These are phyloP conservation scores for Muscina levida DNA, from an alignment of 2,888 invertebrate genomes.

Conservation along the genomic window DNA sequence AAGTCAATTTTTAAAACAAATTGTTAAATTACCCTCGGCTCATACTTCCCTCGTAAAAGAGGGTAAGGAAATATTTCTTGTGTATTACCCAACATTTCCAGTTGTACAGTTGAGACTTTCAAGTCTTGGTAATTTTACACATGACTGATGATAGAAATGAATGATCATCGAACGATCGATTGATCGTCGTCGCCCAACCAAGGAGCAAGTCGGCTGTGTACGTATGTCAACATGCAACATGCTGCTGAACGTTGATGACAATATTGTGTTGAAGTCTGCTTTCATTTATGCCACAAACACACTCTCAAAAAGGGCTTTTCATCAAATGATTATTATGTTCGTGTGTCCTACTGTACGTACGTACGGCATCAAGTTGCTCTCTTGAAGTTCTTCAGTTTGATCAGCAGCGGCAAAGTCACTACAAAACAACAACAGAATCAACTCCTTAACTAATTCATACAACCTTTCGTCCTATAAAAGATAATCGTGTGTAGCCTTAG, in stretches of 20 bases:
- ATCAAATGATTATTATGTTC: slow-evolving; percentile 56
- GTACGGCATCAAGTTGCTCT: slow-evolving; percentile 63
- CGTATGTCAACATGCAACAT: background rate
- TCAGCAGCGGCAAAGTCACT: too few species aligned
- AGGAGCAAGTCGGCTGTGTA: slow-evolving; percentile 26
- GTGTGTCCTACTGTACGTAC: slow-evolving; percentile 62
- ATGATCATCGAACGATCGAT: slow-evolving; percentile 57
- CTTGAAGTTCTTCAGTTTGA: slow-evolving; percentile 36
- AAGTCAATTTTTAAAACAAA: too few species aligned
- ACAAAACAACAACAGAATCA: too few species aligned
- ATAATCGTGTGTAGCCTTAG: background rate
- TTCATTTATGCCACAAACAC: slow-evolving; percentile 16
- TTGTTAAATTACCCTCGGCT: too few species aligned
- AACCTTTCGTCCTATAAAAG: background rate
- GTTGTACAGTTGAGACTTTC: slow-evolving; percentile 75
- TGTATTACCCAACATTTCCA: slow-evolving; percentile 49
- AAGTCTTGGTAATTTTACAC: slow-evolving; percentile 78
- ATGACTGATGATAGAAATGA: slow-evolving; percentile 72
- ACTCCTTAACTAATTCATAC: background rate
- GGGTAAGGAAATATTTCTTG: background rate
- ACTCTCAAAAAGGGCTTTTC: background rate
- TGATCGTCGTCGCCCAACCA: slow-evolving; percentile 30
- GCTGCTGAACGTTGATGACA: slow-evolving; percentile 8
- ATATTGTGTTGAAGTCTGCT: slow-evolving; percentile 16
- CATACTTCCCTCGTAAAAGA: too few species aligned